phyloP scores from a whole-genome alignment of 1,140 invertebrate genomes.

The Nephila pilipes region DNA sequence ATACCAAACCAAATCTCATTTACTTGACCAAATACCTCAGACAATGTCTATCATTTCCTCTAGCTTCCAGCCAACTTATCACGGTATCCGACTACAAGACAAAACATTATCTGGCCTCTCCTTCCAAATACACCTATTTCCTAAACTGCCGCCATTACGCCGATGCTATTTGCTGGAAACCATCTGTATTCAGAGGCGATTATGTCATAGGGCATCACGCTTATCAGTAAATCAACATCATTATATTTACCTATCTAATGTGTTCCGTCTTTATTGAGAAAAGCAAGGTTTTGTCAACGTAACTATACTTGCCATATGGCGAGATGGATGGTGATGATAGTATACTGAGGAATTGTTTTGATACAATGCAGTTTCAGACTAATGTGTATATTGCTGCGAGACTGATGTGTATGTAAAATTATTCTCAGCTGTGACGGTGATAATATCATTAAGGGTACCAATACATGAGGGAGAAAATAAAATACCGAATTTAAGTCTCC shows the following conservation, averaged over 20 bases:
- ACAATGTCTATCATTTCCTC: too few species aligned
- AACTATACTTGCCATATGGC: not conserved
- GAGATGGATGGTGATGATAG: not conserved
- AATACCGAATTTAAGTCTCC: too few species aligned
- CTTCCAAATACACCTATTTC: not conserved
- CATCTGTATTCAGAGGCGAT: not conserved
- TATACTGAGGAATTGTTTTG: not conserved
- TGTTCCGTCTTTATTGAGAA: not conserved
- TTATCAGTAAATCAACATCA: constrained; percentile 29
- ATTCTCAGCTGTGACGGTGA: too few species aligned
- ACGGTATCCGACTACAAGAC: not conserved
- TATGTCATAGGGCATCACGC: not conserved
- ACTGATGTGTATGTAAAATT: too few species aligned
- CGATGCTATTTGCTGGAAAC: not conserved
- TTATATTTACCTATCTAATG: constrained; percentile 18
- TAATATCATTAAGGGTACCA: too few species aligned
- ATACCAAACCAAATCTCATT: too few species aligned
- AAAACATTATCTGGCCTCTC: not conserved
- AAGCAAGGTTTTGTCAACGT: not conserved
- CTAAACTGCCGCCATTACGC: not conserved
- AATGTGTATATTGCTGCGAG: not conserved
- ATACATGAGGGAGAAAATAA: too few species aligned
- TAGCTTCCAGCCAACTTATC: too few species aligned
- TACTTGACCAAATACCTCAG: too few species aligned
- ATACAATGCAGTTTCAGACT: not conserved